These are phyloP conservation scores for Dromococcyx pavoninus DNA, from an alignment of 2,797 vertebrate species.

Conservation along the genomic window DNA sequence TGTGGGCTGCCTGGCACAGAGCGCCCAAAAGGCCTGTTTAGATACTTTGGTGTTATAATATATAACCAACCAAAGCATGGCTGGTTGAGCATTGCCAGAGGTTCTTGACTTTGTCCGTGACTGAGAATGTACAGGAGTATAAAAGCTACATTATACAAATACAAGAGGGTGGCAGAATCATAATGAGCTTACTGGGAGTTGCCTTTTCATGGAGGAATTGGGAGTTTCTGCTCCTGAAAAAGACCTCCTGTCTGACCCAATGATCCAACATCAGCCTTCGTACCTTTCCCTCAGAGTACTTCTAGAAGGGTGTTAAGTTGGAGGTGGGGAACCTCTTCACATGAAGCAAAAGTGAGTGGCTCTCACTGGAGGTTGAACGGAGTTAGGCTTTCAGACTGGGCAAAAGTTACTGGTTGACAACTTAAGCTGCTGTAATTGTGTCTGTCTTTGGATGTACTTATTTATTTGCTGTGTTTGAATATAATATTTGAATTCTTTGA, in stretches of 20 bases:
- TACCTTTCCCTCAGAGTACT: background rate
- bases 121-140: background rate
- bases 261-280: background rate
- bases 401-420: no score
- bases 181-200: background rate
- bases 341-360: fast-evolving
- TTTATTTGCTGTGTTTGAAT: background rate
- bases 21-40: background rate
- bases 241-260: background rate
- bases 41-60: background rate
- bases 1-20: background rate
- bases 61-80: background rate
- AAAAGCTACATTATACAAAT: background rate
- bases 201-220: background rate
- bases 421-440: background rate
- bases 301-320: background rate
- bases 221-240: background rate
- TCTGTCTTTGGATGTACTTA: background rate
- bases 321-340: background rate
- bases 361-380: background rate
- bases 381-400: background rate
- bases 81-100: background rate
- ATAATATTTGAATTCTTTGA: background rate
- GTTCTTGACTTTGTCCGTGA: background rate
- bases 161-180: fast-evolving